Conservation (phyloP, 2,888 invertebrate species). For the Nesidiocoris tenuis region DNA sequence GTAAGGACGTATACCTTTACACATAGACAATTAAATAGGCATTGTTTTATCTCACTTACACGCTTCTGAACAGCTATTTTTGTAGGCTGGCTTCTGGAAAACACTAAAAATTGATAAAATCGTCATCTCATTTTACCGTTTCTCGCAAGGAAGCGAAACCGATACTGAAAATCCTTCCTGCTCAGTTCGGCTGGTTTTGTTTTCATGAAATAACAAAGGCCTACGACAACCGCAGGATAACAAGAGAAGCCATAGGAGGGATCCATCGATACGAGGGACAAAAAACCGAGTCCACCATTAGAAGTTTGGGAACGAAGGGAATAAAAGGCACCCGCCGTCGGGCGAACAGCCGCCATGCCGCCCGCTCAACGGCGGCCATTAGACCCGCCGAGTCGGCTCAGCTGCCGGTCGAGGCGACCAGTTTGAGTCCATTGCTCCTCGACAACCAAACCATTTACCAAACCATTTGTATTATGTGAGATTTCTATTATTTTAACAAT, state of each 20-base stretch:
- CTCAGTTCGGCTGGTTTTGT: background rate
- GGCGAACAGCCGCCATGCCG: conserved; percentile 32
- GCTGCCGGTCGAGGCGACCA: background rate
- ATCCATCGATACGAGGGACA: background rate
- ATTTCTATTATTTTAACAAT: too few relatives aligned
- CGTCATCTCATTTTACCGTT: too few relatives aligned
- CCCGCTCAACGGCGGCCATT: conserved; percentile 21
- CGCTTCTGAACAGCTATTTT: too few relatives aligned
- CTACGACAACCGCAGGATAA: too few relatives aligned
- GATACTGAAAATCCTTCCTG: background rate
- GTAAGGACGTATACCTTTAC: too few relatives aligned
- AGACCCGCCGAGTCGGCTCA: conserved; percentile 21
- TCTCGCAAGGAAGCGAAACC: background rate
- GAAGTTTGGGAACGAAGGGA: background rate
- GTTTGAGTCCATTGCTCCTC: background rate
- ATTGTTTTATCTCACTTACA: too few relatives aligned
- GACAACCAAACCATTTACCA: background rate
- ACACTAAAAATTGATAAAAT: too few relatives aligned
- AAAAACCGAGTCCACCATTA: background rate
- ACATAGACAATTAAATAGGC: too few relatives aligned
- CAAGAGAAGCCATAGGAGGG: background rate
- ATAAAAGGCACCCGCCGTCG: conserved; percentile 3
- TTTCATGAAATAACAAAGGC: too few relatives aligned
- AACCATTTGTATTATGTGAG: too few relatives aligned
- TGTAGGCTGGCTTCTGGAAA: too few relatives aligned